Conservation (phyloP, 1,140 invertebrate genomes). For the Drosophila dunni region DNA sequence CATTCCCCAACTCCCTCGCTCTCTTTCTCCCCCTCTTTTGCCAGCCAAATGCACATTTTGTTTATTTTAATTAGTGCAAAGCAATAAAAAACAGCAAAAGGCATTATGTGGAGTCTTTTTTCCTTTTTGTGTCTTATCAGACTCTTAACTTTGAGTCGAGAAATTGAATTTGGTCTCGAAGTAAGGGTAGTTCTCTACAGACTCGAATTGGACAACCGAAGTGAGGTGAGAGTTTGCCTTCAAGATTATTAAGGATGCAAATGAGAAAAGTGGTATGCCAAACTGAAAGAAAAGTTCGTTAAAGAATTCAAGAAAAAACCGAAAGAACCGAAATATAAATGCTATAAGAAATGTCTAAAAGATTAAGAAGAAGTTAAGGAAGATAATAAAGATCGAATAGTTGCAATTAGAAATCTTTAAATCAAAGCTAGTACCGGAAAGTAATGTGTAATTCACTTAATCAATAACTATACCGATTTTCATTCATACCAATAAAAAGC, state of each 20-base stretch:
- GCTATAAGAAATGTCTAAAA: not conserved
- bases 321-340: not conserved
- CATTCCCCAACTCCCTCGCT: not conserved
- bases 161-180: slow-evolving; percentile 50
- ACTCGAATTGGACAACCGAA: slow-evolving; percentile 27
- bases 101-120: slow-evolving; percentile 30
- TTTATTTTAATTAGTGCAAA: slow-evolving; percentile 76
- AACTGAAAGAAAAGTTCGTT: slow-evolving; percentile 14
- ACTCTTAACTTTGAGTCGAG: slow-evolving; percentile 30
- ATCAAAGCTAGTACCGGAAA: too few relatives aligned
- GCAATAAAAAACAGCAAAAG: slow-evolving; percentile 41
- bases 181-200: slow-evolving; percentile 18
- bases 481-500: too few relatives aligned
- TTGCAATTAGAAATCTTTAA: too few relatives aligned
- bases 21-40: not conserved
- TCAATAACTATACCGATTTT: too few relatives aligned
- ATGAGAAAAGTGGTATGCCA: slow-evolving; percentile 39
- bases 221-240: slow-evolving; percentile 10
- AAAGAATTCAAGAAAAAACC: not conserved
- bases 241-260: slow-evolving; percentile 51
- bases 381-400: too few relatives aligned
- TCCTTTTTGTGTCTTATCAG: slow-evolving; percentile 24
- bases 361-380: not conserved
- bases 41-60: slow-evolving; percentile 69
- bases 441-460: too few relatives aligned